Conservation (phyloP, 2,888 invertebrate species). For the Drosophila helvetica region DNA sequence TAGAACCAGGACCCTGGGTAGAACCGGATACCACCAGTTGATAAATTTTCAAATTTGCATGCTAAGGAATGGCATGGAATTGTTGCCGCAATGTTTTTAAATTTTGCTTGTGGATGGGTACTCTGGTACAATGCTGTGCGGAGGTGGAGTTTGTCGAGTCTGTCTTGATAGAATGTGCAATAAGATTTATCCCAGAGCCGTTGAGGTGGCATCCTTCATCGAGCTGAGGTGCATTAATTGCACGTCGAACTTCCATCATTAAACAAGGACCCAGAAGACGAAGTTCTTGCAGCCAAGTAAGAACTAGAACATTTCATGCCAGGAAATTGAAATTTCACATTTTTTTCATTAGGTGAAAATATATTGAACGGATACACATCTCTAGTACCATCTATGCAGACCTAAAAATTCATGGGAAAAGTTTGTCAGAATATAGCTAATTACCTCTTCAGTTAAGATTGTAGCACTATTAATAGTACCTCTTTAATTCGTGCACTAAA, state of each 20-base stretch:
- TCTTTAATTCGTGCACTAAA: neutral
- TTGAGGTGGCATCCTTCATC: conserved; percentile 45
- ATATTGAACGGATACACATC: neutral
- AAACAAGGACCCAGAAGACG: conserved; percentile 8
- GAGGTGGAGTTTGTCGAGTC: no score
- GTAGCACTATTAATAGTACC: neutral
- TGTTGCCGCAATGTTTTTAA: conserved; percentile 39
- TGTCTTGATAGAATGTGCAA: no score
- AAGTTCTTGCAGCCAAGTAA: neutral
- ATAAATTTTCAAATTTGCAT: conserved; percentile 71
- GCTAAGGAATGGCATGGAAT: conserved; percentile 65
- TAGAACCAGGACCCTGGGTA: neutral
- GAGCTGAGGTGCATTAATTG: conserved; percentile 51
- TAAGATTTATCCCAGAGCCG: no score
- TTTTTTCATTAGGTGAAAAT: neutral
- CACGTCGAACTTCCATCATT: conserved; percentile 50
- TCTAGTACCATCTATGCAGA: neutral
- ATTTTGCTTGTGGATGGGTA: conserved; percentile 29
- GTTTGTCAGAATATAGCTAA: no score
- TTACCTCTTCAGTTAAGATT: no score
- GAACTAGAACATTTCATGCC: neutral
- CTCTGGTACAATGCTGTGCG: neutral
- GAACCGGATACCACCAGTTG: conserved; percentile 26
- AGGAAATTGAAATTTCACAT: conserved; percentile 17
- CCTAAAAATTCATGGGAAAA: neutral